Evolutionary conservation across 2,113 vertebrate genomes (phyloP).

Genomic region (Psittacus erithacus): DNA sequence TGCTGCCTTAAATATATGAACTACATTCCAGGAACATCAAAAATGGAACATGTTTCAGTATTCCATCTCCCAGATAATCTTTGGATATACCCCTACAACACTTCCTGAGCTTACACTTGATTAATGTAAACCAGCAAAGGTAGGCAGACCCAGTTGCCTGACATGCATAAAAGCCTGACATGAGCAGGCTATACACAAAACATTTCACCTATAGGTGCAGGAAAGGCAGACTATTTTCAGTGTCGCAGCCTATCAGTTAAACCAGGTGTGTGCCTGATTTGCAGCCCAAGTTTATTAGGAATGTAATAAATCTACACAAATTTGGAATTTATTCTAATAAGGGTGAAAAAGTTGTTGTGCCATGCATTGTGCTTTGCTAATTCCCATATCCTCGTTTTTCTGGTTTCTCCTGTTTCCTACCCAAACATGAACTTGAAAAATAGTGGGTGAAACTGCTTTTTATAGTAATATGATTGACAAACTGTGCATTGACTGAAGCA

Average conservation of each 20-base stretch:
- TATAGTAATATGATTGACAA: not conserved
- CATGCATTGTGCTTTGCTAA: not conserved
- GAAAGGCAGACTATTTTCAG: not conserved
- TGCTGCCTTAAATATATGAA: not conserved
- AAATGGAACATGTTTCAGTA: not conserved
- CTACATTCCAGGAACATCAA: not conserved
- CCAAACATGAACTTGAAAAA: not conserved
- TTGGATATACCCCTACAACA: not conserved
- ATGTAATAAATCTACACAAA: not conserved
- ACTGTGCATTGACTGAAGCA: not conserved
- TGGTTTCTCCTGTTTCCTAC: not conserved
- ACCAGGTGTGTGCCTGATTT: not conserved
- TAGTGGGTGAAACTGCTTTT: not conserved
- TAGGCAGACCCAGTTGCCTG: not conserved
- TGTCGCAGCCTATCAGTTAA: not conserved
- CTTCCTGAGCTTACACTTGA: not conserved
- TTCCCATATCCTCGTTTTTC: not conserved
- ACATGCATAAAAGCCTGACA: not conserved
- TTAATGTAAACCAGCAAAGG: not conserved
- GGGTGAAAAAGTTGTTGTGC: not conserved
- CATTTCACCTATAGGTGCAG: not conserved
- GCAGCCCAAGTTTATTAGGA: not conserved
- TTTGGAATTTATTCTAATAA: not conserved
- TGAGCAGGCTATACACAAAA: not conserved
- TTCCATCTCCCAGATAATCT: not conserved